Conservation (phyloP, 2,113 vertebrate species). For the Acrocephalus kingi region DNA sequence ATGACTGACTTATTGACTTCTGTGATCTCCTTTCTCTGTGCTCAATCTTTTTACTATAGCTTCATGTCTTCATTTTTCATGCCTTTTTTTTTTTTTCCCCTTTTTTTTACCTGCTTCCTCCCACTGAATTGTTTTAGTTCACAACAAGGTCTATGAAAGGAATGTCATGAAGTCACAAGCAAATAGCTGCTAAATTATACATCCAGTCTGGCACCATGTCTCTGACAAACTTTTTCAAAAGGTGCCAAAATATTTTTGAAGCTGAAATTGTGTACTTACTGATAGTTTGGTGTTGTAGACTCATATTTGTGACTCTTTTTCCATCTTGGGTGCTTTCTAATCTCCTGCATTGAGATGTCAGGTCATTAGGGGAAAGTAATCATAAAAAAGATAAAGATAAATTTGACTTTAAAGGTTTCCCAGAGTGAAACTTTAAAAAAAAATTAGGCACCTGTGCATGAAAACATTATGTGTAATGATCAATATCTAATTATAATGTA, state of each 20-base stretch:
- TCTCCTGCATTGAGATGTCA: not conserved
- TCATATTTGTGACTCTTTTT: not conserved
- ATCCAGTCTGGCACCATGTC: not conserved
- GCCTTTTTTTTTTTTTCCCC: not conserved
- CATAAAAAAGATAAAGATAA: not conserved
- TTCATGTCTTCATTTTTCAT: not conserved
- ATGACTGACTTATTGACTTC: not conserved
- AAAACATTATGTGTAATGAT: slow-evolving; percentile 10
- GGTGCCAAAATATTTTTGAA: not conserved
- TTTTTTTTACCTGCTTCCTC: not conserved
- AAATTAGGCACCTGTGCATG: not conserved
- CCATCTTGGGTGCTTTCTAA: not conserved
- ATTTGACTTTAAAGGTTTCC: not conserved
- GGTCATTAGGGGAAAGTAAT: not conserved
- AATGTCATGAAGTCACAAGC: not conserved
- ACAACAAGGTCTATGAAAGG: not conserved
- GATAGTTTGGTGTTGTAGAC: not conserved
- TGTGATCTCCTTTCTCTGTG: not conserved
- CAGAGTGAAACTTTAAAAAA: not conserved
- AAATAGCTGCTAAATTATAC: not conserved
- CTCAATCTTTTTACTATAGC: not conserved
- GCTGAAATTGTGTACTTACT: not conserved
- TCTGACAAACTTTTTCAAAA: not conserved
- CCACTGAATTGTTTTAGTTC: not conserved
- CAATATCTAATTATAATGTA: slow-evolving; percentile 12